Conservation (phyloP, 2,113 vertebrate species). For the Oreochromis tanganicae region DNA sequence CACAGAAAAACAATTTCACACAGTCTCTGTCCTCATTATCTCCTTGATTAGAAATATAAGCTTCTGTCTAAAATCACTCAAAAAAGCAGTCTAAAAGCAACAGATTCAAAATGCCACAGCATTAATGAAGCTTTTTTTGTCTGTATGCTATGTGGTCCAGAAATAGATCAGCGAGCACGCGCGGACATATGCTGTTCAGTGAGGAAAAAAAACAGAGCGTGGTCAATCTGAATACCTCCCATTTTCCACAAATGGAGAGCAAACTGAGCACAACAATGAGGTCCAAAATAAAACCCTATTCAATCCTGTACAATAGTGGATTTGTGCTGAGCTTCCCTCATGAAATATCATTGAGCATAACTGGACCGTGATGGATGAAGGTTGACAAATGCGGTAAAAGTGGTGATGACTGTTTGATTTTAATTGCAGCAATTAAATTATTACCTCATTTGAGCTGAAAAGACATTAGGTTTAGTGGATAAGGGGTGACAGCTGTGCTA, state of each 20-base stretch:
- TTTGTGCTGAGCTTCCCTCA: background rate
- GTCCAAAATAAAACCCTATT: background rate
- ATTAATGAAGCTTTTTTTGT: conserved; percentile 22
- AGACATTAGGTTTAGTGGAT: background rate
- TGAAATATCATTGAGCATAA: background rate
- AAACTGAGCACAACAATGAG: background rate
- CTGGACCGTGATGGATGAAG: background rate
- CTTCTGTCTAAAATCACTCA: background rate
- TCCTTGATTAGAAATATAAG: background rate
- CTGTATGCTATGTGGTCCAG: conserved; percentile 54
- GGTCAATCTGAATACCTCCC: conserved; percentile 3
- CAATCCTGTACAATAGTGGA: background rate
- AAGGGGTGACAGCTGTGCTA: background rate
- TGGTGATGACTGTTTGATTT: conserved; percentile 26
- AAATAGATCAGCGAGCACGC: conserved; percentile 51
- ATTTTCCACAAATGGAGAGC: background rate
- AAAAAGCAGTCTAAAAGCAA: background rate
- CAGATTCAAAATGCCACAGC: conserved; percentile 4
- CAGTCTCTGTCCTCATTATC: background rate
- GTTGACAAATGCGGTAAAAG: conserved; percentile 1
- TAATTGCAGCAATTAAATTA: conserved; percentile 27
- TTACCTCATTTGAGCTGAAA: conserved; percentile 1
- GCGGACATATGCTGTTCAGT: conserved; percentile 26
- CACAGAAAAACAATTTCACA: conserved; percentile 6
- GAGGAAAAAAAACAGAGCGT: background rate